Percentiles rank a stretch among this genome's conserved stretches.
phyloP scores from a whole-genome alignment of 2,888 invertebrate genomes.

The Ectobius pallidus region DNA sequence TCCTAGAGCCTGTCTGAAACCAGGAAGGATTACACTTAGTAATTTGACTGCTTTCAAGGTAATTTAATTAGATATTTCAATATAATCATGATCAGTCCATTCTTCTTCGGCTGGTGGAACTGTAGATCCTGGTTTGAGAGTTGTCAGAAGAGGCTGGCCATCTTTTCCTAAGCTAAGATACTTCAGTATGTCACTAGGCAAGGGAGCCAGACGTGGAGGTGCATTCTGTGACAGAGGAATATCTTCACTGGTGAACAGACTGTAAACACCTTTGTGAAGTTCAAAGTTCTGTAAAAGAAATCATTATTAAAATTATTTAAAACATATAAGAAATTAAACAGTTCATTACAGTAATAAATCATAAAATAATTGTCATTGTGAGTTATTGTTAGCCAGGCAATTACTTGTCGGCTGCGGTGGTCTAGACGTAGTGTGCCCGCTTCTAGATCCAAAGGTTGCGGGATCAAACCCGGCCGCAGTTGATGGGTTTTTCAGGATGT shows the following conservation, averaged over 20 bases:
- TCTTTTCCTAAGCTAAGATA: slow-evolving; percentile 67
- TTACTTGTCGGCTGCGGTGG: too few species aligned
- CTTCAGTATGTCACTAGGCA: slow-evolving; percentile 60
- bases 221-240: slow-evolving; percentile 70
- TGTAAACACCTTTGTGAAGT: slow-evolving; percentile 58
- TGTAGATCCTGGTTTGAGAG: slow-evolving; percentile 60
- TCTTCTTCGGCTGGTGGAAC: slow-evolving; percentile 61
- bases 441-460: too few species aligned
- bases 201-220: slow-evolving; percentile 56
- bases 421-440: too few species aligned
- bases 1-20: too few species aligned
- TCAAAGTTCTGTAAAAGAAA: slow-evolving; percentile 43
- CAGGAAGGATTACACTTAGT: background rate
- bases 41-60: slow-evolving; percentile 47
- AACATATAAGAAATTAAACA: too few species aligned
- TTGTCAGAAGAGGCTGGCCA: slow-evolving; percentile 66
- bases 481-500: too few species aligned
- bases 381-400: too few species aligned
- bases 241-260: slow-evolving; percentile 59
- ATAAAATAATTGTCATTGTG: too few species aligned
- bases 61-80: too few species aligned
- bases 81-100: slow-evolving; percentile 73
- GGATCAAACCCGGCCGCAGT: too few species aligned
- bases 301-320: too few species aligned
- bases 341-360: too few species aligned